Evolutionary conservation across 2,888 invertebrate genomes (phyloP).

Genomic region (Pollenia angustigena): DNA sequence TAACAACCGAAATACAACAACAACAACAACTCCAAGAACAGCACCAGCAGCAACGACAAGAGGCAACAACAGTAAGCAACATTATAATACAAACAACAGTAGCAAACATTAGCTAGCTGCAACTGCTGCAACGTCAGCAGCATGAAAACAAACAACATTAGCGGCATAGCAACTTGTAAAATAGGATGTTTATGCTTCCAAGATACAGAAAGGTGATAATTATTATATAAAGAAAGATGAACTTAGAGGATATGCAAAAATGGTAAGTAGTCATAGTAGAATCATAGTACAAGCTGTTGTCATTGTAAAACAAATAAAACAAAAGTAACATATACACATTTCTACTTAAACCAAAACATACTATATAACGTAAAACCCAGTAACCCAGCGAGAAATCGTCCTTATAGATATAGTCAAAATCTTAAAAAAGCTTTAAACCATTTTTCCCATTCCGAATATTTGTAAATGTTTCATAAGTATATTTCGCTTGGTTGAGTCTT

Average conservation of each 20-base stretch:
- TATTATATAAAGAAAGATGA: constrained; percentile 82
- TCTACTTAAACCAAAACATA: neutral
- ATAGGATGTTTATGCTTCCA: constrained; percentile 71
- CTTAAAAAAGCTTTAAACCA: too few species aligned
- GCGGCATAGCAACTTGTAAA: constrained; percentile 71
- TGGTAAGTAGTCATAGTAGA: constrained; percentile 63
- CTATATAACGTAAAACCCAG: neutral
- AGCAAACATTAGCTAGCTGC: constrained; percentile 50
- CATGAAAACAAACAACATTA: constrained; percentile 70
- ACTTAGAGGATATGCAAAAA: constrained; percentile 72
- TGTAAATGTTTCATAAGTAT: neutral
- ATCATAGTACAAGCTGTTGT: constrained; percentile 58
- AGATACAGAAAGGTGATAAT: constrained; percentile 81
- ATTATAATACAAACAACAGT: constrained; percentile 32
- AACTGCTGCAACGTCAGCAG: constrained; percentile 30
- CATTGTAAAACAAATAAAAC: constrained; percentile 60
- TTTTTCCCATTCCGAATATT: neutral
- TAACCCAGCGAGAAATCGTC: constrained; percentile 17
- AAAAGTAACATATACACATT: neutral
- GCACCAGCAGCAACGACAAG: constrained; percentile 17
- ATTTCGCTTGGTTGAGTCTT: constrained; percentile 4
- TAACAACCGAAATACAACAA: constrained; percentile 50
- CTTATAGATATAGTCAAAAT: too few species aligned
- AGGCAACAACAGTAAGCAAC: constrained; percentile 2
- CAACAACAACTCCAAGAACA: neutral